phyloP scores from a whole-genome alignment of 2,888 invertebrate genomes.

The Tineola bisselliella region DNA sequence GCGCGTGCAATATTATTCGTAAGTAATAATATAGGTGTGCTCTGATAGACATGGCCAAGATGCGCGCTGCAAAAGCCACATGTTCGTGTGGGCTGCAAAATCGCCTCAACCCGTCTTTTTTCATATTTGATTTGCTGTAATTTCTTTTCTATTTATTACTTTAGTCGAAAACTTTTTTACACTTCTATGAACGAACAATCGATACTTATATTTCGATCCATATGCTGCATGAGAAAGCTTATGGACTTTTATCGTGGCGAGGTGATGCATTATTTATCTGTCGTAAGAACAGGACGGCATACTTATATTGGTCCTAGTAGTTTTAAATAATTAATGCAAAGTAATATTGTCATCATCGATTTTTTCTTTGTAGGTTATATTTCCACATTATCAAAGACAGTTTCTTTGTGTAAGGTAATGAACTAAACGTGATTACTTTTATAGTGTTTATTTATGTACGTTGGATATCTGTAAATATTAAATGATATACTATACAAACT shows the following conservation, averaged over 20 bases:
- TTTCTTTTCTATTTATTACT: background rate
- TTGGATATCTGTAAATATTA: too few relatives aligned
- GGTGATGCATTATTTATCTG: constrained; percentile 11
- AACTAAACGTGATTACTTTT: background rate
- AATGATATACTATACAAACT: background rate
- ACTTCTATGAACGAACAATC: background rate
- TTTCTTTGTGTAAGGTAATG: background rate
- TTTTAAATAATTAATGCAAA: background rate
- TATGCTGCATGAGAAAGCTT: constrained; percentile 18
- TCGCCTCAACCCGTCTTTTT: constrained; percentile 19
- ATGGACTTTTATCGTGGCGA: background rate
- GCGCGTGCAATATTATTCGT: background rate
- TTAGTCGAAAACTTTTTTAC: background rate
- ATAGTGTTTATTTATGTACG: background rate
- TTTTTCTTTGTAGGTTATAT: background rate
- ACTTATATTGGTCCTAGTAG: background rate
- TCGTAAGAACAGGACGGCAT: too few relatives aligned
- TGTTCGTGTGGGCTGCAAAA: constrained; percentile 38
- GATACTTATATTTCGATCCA: background rate
- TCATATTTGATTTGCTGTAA: background rate
- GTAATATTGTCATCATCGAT: background rate
- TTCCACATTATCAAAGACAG: background rate
- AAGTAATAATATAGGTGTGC: background rate
- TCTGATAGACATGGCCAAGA: background rate
- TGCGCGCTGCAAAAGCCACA: constrained; percentile 39